A percentile compares a stretch with the other conserved stretches of the same genome.
phyloP scores from a whole-genome alignment of 2,797 vertebrate genomes.

The Pampus argenteus region DNA sequence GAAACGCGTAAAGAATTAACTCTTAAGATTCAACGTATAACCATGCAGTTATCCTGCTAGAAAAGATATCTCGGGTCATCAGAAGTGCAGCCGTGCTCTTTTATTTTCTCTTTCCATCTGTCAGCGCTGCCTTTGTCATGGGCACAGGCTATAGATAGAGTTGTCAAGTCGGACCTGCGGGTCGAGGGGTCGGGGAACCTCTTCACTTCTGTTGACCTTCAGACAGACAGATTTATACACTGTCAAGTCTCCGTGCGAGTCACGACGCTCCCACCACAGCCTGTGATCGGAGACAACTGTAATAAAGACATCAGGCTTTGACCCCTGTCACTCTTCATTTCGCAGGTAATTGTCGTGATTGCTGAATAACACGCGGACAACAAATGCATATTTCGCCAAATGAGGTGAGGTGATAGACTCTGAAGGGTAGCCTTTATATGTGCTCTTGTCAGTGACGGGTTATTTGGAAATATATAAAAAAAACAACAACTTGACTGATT shows the following conservation, averaged over 20 bases:
- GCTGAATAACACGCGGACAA: constrained; percentile 54
- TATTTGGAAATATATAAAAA: constrained; percentile 15
- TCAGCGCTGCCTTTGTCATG: constrained; percentile 70
- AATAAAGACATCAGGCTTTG: constrained; percentile 74
- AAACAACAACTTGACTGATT: constrained; percentile 71
- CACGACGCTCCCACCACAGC: constrained; percentile 39
- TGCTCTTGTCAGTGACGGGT: constrained; percentile 61
- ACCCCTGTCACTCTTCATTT: constrained; percentile 76
- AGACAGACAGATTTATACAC: constrained; percentile 84
- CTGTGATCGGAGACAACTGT: constrained; percentile 60
- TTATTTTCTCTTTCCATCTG: constrained; percentile 67
- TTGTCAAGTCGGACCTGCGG: constrained; percentile 78
- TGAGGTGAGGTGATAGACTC: constrained; percentile 68
- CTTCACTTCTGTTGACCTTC: constrained; percentile 86
- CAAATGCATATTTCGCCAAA: constrained; percentile 72
- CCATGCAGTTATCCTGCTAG: constrained; percentile 46
- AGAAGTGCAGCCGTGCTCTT: constrained; percentile 61
- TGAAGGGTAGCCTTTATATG: constrained; percentile 57
- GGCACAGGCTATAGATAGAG: constrained; percentile 80
- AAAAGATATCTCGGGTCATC: constrained; percentile 52
- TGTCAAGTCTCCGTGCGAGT: constrained; percentile 67
- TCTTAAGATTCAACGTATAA: constrained; percentile 51
- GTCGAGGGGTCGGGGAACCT: constrained; percentile 80
- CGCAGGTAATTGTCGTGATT: constrained; percentile 73
- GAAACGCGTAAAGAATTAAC: constrained; percentile 18